Percentiles rank a stretch among this genome's conserved stretches.
Evolutionary conservation across 2,797 vertebrate genomes (phyloP).

Genomic region (Sylvilagus floridanus): DNA sequence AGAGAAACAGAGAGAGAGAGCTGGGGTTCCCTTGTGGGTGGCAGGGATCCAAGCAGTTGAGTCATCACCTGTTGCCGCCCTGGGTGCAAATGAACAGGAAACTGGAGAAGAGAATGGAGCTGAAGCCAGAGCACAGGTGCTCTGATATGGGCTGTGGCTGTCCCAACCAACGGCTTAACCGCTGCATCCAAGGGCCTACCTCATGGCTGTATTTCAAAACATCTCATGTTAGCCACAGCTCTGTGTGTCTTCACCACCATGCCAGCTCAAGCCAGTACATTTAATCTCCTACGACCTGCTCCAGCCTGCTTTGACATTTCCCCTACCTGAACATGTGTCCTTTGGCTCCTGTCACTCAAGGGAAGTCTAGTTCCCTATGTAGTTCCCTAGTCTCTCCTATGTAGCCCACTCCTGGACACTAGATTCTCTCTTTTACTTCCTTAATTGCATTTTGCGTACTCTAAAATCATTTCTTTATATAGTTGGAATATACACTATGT

Average conservation of each 20-base stretch:
- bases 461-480: neutral
- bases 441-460: constrained; percentile 11
- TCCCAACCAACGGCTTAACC: too few relatives aligned
- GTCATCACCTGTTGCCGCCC: too few relatives aligned
- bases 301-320: neutral
- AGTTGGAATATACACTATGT: neutral
- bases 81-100: too few relatives aligned
- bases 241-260: neutral
- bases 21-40: too few relatives aligned
- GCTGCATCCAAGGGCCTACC: too few relatives aligned
- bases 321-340: neutral
- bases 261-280: neutral
- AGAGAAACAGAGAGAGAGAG: too few relatives aligned
- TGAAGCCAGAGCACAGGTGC: too few relatives aligned
- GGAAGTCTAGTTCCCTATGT: neutral
- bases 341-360: neutral
- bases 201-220: neutral
- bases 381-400: neutral
- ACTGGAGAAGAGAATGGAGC: too few relatives aligned
- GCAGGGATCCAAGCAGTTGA: too few relatives aligned
- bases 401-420: neutral
- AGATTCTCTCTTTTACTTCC: neutral
- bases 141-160: too few relatives aligned
- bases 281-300: neutral
- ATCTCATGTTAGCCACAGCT: neutral